A percentile compares a stretch with the other conserved stretches of the same genome.
These are phyloP conservation scores for Poecilobothrus nobilitatus DNA, from an alignment of 2,888 invertebrate genomes.

Conservation along the genomic window DNA sequence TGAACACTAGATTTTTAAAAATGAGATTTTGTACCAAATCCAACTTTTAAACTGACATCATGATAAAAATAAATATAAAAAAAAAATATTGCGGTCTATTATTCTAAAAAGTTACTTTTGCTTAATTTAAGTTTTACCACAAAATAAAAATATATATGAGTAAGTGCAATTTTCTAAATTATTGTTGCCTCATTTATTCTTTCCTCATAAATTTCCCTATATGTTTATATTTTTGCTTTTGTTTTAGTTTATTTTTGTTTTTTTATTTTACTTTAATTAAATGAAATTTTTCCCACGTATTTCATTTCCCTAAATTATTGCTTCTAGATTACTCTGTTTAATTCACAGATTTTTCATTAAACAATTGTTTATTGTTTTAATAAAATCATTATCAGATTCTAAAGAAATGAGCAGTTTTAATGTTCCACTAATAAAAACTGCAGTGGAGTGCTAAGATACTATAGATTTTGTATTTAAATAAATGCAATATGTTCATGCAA, in stretches of 20 bases:
- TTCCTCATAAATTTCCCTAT: background rate
- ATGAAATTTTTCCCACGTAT: background rate
- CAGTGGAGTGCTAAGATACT: too few relatives aligned
- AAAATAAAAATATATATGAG: background rate
- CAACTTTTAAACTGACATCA: too few relatives aligned
- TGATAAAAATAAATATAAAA: too few relatives aligned
- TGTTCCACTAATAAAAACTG: too few relatives aligned
- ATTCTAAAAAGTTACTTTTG: background rate
- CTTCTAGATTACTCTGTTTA: background rate
- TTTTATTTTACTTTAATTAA: background rate
- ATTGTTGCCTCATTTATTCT: too few relatives aligned
- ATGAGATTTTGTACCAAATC: too few relatives aligned
- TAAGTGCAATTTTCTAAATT: background rate
- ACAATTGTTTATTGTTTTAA: conserved; percentile 1
- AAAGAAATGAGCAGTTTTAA: too few relatives aligned
- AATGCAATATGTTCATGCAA: too few relatives aligned
- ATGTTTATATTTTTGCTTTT: background rate
- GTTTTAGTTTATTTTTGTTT: background rate
- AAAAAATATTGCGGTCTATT: background rate
- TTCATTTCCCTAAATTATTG: conserved; percentile 1
- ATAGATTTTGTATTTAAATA: too few relatives aligned
- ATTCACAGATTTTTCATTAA: background rate
- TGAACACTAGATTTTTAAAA: too few relatives aligned
- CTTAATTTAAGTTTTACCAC: background rate
- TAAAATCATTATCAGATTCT: background rate